These are phyloP conservation scores for Octopus sinensis DNA, from an alignment of 1,140 invertebrate genomes.

Conservation along the genomic window DNA sequence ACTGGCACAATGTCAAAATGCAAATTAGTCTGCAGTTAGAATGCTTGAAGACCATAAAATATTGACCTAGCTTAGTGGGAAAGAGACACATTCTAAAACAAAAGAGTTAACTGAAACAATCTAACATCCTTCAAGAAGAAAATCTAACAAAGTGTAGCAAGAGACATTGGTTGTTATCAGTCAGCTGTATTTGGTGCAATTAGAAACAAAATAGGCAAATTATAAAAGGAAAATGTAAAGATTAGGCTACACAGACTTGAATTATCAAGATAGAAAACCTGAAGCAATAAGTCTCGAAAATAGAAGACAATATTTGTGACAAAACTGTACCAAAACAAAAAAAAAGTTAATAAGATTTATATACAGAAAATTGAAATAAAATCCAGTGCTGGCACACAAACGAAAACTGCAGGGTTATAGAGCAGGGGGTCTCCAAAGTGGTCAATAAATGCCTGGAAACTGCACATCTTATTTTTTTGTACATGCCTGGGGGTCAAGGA, in stretches of 20 bases:
- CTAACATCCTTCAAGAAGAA: not conserved
- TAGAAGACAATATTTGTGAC: slow-evolving; percentile 5
- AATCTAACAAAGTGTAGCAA: not conserved
- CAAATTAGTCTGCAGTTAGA: slow-evolving; percentile 7
- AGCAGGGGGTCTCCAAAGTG: too few relatives aligned
- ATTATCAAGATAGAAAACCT: not conserved
- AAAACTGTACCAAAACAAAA: not conserved
- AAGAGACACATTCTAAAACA: not conserved
- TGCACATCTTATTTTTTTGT: too few relatives aligned
- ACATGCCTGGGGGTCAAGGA: too few relatives aligned
- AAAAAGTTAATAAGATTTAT: not conserved
- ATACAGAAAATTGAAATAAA: not conserved
- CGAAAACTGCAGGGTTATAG: not conserved
- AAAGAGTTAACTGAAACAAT: slow-evolving; percentile 8
- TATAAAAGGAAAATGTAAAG: not conserved
- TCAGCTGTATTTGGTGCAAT: not conserved
- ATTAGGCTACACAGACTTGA: not conserved
- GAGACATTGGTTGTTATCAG: not conserved
- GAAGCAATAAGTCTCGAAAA: not conserved
- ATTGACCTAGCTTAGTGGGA: not conserved
- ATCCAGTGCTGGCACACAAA: not conserved
- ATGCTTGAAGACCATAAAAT: not conserved
- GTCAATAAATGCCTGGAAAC: too few relatives aligned
- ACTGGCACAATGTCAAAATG: not conserved
- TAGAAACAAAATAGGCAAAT: not conserved